Conservation (phyloP, 2,113 vertebrate genomes). For the Furnarius figulus region DNA sequence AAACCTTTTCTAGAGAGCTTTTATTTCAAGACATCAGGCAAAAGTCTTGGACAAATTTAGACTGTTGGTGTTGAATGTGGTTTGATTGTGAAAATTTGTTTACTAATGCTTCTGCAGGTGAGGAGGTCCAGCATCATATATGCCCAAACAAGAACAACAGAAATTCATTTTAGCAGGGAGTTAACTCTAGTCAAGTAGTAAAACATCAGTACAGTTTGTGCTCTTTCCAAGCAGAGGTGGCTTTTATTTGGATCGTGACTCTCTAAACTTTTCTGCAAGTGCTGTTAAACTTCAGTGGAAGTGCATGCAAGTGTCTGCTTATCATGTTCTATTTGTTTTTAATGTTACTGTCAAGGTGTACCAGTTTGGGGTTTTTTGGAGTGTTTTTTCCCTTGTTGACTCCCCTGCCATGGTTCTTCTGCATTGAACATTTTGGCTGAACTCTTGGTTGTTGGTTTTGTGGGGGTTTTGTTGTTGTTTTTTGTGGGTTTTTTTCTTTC, state of each 20-base stretch:
- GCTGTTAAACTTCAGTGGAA: neutral
- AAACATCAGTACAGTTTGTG: neutral
- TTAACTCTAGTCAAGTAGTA: neutral
- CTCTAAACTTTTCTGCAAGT: neutral
- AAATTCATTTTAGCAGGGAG: neutral
- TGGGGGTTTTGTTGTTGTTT: neutral
- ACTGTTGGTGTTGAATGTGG: neutral
- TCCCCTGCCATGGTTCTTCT: neutral
- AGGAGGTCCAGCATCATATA: neutral
- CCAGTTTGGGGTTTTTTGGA: neutral
- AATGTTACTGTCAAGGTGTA: neutral
- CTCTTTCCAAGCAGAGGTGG: neutral
- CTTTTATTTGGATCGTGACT: neutral
- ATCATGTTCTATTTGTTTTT: neutral
- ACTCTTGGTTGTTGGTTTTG: neutral
- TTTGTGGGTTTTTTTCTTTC: neutral
- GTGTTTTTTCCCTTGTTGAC: neutral
- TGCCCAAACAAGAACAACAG: neutral
- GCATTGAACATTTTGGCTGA: neutral
- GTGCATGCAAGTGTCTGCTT: neutral
- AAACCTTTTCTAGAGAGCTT: neutral
- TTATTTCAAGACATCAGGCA: neutral
- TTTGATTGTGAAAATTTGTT: neutral
- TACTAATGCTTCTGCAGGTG: neutral
- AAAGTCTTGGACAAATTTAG: neutral